These are phyloP conservation scores for Exocentrus adspersus DNA, from an alignment of 2,888 invertebrate species.

Conservation along the genomic window DNA sequence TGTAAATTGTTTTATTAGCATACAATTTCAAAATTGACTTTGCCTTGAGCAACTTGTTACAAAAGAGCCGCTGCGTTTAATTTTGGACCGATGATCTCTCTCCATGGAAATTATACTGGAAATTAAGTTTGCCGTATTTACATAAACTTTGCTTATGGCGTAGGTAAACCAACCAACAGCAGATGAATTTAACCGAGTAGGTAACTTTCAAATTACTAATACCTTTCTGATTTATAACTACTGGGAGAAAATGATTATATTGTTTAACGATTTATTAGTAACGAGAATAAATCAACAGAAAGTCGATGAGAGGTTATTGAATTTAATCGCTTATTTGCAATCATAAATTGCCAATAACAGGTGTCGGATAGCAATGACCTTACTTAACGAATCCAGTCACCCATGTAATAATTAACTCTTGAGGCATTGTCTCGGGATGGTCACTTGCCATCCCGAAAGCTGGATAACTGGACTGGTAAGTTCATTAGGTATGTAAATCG, in stretches of 20 bases:
- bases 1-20: no score
- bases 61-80: background rate
- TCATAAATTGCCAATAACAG: constrained; percentile 43
- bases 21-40: background rate
- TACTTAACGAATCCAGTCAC: constrained; percentile 26
- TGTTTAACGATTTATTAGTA: constrained; percentile 32
- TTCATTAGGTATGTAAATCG: constrained; percentile 61
- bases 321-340: constrained; percentile 38
- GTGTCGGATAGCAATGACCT: constrained; percentile 41
- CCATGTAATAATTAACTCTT: constrained; percentile 24
- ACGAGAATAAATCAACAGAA: constrained; percentile 31
- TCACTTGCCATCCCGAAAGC: constrained; percentile 27
- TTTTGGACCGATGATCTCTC: background rate
- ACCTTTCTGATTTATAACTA: constrained; percentile 25
- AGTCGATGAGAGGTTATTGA: constrained; percentile 35
- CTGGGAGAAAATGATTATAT: constrained; percentile 28
- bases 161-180: background rate
- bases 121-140: constrained; percentile 8
- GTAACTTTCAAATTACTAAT: constrained; percentile 19
- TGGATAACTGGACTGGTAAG: constrained; percentile 50
- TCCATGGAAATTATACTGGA: background rate
- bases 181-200: constrained; percentile 16
- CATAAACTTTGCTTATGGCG: background rate
- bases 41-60: background rate
- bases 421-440: constrained; percentile 23